Base-by-base conservation (phyloP, 2,888 invertebrate species). In the Megaustenia siamemsis region DNA sequence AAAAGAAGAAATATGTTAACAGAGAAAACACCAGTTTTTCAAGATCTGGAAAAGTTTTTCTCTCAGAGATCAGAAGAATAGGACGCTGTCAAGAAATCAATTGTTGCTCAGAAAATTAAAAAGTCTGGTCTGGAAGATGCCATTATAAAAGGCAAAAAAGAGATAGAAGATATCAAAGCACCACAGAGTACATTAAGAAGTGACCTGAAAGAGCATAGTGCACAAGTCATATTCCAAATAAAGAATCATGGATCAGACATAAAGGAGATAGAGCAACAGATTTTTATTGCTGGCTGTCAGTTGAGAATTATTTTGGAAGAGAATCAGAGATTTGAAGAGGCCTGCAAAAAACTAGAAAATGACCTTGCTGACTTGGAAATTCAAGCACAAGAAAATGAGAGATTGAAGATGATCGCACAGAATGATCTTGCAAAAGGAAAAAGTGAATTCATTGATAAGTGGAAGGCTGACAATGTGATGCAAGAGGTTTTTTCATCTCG, bases 281-380 rank as follows among this genome's bases (percentile, higher is more conserved):
- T 93, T 71, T 92, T 90, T 83, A 79, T 87, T 10, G 88, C 88
- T 10, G 92, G 92, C 6, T 90, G 91, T 88, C 92, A 93, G 87
- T 89, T 93, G 43, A 90, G 90, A 76, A 89, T 91, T 8, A 89
- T 92, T 32, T 82, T 92, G 77, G 93, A 93, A 85, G 93, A 93
- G 86, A 93, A 93, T 86, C 85, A 90, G 32, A 90, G 87, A 75
- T 88, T 93, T 80, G 86, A 88, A 68, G 89, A 92, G 85, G 90
- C 87, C 12, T 90, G 90, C 77, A 84, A 87, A 15, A 88, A 89
- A 53, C 81, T 90, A 32, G 89, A 86, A 40, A 76, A 75, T 53
- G 90, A 91, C 15, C 88, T 91, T 73, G 87, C 88, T 56, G 89
- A 90, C 40, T 80, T 92, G 38, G 85, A 89, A 49, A 86, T 88